Percentiles rank a stretch among this genome's conserved stretches.
Conservation (phyloP, 2,888 invertebrate genomes). For the Agrilus cyanescens region DNA sequence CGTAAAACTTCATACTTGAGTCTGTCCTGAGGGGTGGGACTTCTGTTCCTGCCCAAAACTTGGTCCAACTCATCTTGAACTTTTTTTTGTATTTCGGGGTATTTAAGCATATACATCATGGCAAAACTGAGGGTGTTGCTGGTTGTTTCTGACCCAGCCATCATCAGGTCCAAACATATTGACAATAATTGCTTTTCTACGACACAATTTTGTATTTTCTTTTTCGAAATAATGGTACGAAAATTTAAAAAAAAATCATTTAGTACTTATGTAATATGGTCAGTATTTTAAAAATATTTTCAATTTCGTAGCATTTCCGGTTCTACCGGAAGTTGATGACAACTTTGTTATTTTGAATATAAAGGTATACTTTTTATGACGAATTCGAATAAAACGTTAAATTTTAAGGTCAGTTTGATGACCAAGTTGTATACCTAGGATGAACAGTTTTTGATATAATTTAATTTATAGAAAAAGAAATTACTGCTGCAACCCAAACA, state of each 20-base stretch:
- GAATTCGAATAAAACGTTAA: no score
- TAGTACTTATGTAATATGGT: conserved; percentile 4
- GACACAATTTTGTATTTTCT: conserved; percentile 6
- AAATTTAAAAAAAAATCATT: conserved; percentile 1
- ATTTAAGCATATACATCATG: conserved; percentile 44
- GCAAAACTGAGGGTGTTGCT: conserved; percentile 50
- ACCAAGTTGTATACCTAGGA: no score
- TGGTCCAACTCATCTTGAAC: conserved; percentile 49
- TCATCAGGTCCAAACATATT: conserved; percentile 52
- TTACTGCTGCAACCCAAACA: no score
- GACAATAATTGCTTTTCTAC: conserved; percentile 32
- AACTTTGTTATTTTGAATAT: no score
- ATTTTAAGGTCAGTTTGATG: no score
- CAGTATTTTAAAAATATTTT: no score
- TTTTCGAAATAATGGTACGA: background rate
- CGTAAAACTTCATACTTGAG: conserved; percentile 32
- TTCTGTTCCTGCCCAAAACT: conserved; percentile 42
- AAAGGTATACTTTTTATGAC: no score
- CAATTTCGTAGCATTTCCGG: no score
- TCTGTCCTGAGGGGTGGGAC: conserved; percentile 45
- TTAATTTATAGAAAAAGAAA: no score
- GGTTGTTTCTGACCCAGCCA: conserved; percentile 61
- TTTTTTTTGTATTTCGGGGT: conserved; percentile 44
- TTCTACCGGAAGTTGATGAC: no score
- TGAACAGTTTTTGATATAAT: no score